Evolutionary conservation across 2,113 vertebrate species (phyloP).

Genomic region (Daboia siamensis): DNA sequence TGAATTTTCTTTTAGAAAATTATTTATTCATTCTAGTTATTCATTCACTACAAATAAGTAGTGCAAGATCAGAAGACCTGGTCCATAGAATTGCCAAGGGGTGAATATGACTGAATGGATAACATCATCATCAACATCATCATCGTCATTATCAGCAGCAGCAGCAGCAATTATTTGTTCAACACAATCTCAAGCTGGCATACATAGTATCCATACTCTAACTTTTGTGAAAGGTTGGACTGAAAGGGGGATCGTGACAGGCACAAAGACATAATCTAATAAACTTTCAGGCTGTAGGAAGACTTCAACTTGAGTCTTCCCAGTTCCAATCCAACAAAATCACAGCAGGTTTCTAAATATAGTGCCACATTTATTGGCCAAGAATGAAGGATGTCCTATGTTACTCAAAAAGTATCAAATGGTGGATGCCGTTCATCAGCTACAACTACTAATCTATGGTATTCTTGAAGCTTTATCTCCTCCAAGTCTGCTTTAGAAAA

Average conservation of each 20-base stretch:
- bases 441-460: neutral
- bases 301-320: neutral
- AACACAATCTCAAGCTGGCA: neutral
- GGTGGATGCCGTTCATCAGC: neutral
- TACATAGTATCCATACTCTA: neutral
- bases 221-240: neutral
- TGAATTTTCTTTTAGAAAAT: neutral
- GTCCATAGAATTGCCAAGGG: neutral
- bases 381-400: neutral
- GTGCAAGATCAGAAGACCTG: neutral
- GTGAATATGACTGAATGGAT: neutral
- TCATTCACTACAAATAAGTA: neutral
- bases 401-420: neutral
- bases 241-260: neutral
- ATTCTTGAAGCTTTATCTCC: neutral
- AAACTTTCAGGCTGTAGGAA: neutral
- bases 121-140: too few relatives aligned
- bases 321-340: neutral
- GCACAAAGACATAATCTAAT: neutral
- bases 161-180: neutral
- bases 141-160: too few relatives aligned
- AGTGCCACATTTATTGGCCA: neutral
- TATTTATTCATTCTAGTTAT: neutral
- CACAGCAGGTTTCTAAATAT: neutral
- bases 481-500: neutral